A percentile compares a stretch with the other conserved stretches of the same genome.
Conservation (phyloP, 2,113 vertebrate species). For the Micronisus gabar region DNA sequence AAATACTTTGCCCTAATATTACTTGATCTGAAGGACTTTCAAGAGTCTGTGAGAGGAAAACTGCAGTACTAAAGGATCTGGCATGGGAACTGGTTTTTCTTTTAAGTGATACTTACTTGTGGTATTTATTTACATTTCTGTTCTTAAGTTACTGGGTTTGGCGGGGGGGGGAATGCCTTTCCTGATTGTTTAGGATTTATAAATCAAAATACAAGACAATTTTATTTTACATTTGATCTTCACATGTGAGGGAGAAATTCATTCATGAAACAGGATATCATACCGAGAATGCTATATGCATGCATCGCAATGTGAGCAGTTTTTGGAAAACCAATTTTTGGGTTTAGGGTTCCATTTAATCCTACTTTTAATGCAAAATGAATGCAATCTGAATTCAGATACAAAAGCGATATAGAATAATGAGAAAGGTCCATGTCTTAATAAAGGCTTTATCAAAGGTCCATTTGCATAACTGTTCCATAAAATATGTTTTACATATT, state of each 20-base stretch:
- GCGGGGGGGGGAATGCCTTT: accelerated
- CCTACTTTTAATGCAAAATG: not conserved
- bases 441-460: not conserved
- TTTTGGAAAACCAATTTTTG: not conserved
- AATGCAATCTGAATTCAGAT: not conserved
- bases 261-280: not conserved
- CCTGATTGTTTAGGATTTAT: not conserved
- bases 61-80: not conserved
- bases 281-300: not conserved
- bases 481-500: not conserved
- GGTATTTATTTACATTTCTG: not conserved
- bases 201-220: not conserved
- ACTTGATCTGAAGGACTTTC: not conserved
- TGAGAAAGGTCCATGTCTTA: not conserved
- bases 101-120: not conserved
- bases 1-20: not conserved
- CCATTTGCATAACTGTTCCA: not conserved
- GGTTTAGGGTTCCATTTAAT: not conserved
- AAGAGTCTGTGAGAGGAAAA: not conserved
- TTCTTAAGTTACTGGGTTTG: not conserved
- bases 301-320: not conserved
- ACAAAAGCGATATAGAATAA: not conserved
- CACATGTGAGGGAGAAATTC: not conserved
- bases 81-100: not conserved
- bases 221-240: not conserved